Percentiles rank a stretch among this genome's conserved stretches.
Conservation (phyloP, 2,797 vertebrate genomes). For the Coregonus suidteri region DNA sequence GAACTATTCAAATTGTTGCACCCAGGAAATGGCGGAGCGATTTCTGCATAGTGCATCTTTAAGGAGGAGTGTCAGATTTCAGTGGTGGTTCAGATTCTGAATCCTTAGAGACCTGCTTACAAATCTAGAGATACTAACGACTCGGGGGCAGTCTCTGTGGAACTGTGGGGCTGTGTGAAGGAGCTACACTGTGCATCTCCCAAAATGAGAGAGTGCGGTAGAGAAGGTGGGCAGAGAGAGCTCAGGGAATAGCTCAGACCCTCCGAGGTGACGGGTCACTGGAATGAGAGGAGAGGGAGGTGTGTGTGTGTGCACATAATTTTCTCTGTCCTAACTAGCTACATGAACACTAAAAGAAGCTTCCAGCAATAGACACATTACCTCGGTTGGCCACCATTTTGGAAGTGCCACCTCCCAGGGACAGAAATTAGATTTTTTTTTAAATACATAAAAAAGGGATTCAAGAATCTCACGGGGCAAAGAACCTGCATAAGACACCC, state of each 20-base stretch:
- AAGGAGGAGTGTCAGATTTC: background rate
- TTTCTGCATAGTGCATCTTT: too few species aligned
- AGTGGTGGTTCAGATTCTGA: background rate
- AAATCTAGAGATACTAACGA: slow-evolving; percentile 16
- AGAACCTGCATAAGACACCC: slow-evolving; percentile 30
- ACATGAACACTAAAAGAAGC: background rate
- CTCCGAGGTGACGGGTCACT: slow-evolving; percentile 26
- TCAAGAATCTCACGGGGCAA: slow-evolving; percentile 46
- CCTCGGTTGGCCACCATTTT: background rate
- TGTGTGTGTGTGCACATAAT: background rate
- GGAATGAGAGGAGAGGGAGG: slow-evolving; percentile 8
- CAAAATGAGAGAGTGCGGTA: slow-evolving; percentile 1
- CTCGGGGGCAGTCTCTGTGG: slow-evolving; percentile 43
- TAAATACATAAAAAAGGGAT: slow-evolving; percentile 66
- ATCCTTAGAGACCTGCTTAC: background rate
- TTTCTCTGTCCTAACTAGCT: background rate
- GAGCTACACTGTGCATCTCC: background rate
- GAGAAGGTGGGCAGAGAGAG: slow-evolving; percentile 18
- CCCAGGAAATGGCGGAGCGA: too few species aligned
- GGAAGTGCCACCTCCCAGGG: background rate
- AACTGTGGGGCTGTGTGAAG: slow-evolving; percentile 30
- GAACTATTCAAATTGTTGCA: too few species aligned
- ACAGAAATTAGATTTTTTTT: slow-evolving; percentile 3
- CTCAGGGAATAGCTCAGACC: slow-evolving; percentile 27
- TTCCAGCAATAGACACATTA: background rate